phyloP scores from a whole-genome alignment of 1,140 invertebrate genomes.

The Ctenoplectra terminalis region DNA sequence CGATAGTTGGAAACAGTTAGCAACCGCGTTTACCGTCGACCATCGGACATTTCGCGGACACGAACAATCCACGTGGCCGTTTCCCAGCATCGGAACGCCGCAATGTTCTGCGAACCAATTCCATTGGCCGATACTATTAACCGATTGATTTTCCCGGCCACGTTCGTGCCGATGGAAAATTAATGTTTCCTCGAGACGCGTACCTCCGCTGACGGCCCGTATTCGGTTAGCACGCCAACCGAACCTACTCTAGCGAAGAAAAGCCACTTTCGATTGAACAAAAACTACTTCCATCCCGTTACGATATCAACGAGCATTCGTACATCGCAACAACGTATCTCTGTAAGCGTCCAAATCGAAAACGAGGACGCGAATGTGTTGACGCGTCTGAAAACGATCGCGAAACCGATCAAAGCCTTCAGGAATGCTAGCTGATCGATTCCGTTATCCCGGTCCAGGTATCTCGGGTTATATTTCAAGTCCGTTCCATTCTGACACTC shows the following conservation, averaged over 20 bases:
- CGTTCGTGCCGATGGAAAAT: slow-evolving; percentile 10
- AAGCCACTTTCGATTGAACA: no score
- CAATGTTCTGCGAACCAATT: slow-evolving; percentile 56
- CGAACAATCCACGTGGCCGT: slow-evolving; percentile 60
- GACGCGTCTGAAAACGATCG: no score
- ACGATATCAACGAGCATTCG: no score
- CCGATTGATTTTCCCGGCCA: slow-evolving; percentile 37
- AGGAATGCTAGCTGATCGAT: background rate
- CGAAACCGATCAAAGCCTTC: no score
- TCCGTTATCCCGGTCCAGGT: slow-evolving; percentile 7
- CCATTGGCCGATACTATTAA: slow-evolving; percentile 26
- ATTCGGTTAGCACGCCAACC: background rate
- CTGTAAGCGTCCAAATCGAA: background rate
- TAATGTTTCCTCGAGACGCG: slow-evolving; percentile 14
- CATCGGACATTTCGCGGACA: slow-evolving; percentile 70
- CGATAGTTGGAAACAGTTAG: slow-evolving; percentile 76
- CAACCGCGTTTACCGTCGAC: slow-evolving; percentile 66
- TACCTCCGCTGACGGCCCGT: background rate
- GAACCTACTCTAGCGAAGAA: no score
- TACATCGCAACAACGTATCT: no score
- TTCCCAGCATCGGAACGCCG: slow-evolving; percentile 44
- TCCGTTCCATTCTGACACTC: background rate
- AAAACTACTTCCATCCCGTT: no score
- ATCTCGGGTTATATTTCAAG: slow-evolving; percentile 44
- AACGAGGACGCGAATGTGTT: background rate